Base-by-base conservation (phyloP, 2,113 vertebrate genomes). In the Zapornia atra region DNA sequence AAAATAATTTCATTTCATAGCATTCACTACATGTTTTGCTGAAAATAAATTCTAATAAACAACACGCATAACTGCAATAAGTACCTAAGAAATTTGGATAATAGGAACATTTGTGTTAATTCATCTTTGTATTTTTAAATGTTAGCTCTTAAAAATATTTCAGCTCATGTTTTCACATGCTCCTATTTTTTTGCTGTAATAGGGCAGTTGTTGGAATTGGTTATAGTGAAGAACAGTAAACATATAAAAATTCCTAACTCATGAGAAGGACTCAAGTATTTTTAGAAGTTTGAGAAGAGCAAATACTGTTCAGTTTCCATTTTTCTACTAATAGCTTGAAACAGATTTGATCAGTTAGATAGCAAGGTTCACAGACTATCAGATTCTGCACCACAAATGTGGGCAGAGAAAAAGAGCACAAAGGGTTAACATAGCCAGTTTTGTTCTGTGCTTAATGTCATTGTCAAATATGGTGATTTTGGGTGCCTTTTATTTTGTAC, bases 211-310 rank as follows among this genome's bases (percentile, higher is more conserved):
- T 82, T 93, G 84, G 72, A 97, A 95, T 85, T 77, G 82, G 72
- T 97, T 97, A 93, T 40, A 84, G 70, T 63, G 87, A 95, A 92
- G 94, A 96, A 97, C 85, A 97, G 94, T 93, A 97, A 97, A 92
- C 96, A 97, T 79, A 76, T 92, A 96, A 91, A 95, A 96, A 97
- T 98, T 97, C 95, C 96, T 91, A 96, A 96, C 88, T 94, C 92
- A 91, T 97, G 92, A 97, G 93, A 96, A 97, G 91, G 40, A n/a
- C 50, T 61, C 61, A 89, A 88, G 75, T 98, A 97, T 97, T 97
- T 98, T 96, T 97, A 97, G 96, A 94, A 92, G 73, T 82, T 92
- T 82, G 73, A 88, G 86, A 95, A 94, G 72, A 96, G 90, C 46
- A 90, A 94, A 91, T 91, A 90, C 83, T 91, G 16, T 86, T 69